These are phyloP conservation scores for Sus scrofa DNA, from an alignment of 2,113 vertebrate genomes.

Conservation along the genomic window DNA sequence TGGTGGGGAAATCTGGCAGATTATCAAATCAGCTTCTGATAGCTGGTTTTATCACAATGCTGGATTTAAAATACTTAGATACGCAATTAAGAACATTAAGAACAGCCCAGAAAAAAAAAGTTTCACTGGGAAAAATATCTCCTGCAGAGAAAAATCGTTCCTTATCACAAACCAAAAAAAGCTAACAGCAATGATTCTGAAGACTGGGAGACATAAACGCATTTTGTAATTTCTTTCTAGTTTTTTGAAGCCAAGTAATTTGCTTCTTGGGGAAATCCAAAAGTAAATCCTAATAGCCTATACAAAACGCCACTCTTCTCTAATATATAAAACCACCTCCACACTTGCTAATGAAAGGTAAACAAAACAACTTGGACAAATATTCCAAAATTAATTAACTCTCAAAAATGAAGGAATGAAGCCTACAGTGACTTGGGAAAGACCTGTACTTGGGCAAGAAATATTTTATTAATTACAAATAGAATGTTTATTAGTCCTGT, in stretches of 20 bases:
- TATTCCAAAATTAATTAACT: slow-evolving; percentile 55
- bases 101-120: background rate
- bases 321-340: slow-evolving; percentile 10
- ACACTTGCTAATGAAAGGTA: slow-evolving; percentile 32
- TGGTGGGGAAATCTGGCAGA: slow-evolving; percentile 36
- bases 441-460: slow-evolving; percentile 39
- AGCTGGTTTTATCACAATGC: background rate
- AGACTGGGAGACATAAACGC: background rate
- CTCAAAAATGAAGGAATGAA: slow-evolving; percentile 20
- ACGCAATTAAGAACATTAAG: background rate
- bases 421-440: background rate
- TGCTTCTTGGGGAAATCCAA: slow-evolving; percentile 19
- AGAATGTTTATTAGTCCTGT: background rate
- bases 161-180: slow-evolving; percentile 53
- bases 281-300: background rate
- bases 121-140: slow-evolving; percentile 21
- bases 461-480: slow-evolving; percentile 35
- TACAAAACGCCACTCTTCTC: background rate
- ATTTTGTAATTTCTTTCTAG: slow-evolving; percentile 26
- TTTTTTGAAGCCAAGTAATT: slow-evolving; percentile 18
- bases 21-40: slow-evolving; percentile 24
- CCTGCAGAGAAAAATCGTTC: slow-evolving; percentile 1
- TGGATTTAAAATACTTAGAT: slow-evolving; percentile 50
- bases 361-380: slow-evolving; percentile 49
- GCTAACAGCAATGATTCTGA: background rate